Evolutionary conservation across 2,113 vertebrate species (phyloP), one percentile per base, ranked within the genome.

Genomic region (Tenebrosternarchus preto): DNA sequence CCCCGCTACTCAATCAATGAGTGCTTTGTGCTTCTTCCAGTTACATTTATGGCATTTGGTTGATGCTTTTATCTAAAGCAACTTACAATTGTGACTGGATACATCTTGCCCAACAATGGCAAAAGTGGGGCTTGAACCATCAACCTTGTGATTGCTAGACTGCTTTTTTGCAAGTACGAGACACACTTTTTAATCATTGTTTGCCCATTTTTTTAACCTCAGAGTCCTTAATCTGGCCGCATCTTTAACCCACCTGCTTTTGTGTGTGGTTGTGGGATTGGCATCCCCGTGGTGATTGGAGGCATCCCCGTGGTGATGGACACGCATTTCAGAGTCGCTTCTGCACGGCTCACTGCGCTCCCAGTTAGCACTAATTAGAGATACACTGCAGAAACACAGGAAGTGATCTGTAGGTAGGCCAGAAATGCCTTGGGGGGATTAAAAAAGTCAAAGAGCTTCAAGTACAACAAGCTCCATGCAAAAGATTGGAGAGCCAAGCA

Each of bases 361-460:
- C 17, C 80, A 81, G 76, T 81, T 76, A 81, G 64, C 6, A 67
- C 64, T 76, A 76, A 76, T 81, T 76, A 81, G 73, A 70, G 53
- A 43, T 76, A 25, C 55, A n/a, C 27, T 64, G 31, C 75, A 70
- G 33, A 53, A 39, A 81, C 59, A 69, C 63, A 31, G 67, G 63
- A 81, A 61, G 31, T 27, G 11, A 80, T 68, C n/a, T 39, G 71
- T 33, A 56, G 63, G 60, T 55, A 70, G 31, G 24, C 63, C 79
- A 24, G 20, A 33, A 50, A 29, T 24, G 56, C 63, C 73, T 76
- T 73, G 8, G 3, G 68, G 64, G 55, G 29, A 25, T 61, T 66
- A 76, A 5, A 5, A 31, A 46, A n/a, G 55, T 33, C 20, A 25
- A 31, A 81, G 46, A 76, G 50, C 20, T 53, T 53, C 29, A 50